Conservation (phyloP, 2,888 invertebrate species). For the Creontiades dilutus region DNA sequence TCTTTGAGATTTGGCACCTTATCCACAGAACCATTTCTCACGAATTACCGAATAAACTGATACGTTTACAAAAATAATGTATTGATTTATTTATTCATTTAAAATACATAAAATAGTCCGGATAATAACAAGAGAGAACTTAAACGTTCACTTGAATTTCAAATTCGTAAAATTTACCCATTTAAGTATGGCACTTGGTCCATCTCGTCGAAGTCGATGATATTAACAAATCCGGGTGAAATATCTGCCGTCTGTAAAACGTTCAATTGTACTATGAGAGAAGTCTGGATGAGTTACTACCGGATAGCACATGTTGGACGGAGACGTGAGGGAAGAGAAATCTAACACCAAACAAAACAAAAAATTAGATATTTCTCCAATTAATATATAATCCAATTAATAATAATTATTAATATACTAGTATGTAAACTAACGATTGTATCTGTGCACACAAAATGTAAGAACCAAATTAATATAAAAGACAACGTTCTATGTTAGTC, state of each 20-base stretch:
- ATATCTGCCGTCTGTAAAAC: not conserved
- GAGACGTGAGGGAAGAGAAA: not conserved
- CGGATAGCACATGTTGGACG: not conserved
- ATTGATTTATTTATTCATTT: not conserved
- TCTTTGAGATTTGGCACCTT: too few species aligned
- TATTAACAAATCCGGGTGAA: not conserved
- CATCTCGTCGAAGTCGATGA: not conserved
- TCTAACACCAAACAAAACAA: not conserved
- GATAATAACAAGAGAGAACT: not conserved
- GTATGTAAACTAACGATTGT: too few species aligned
- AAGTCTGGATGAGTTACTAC: not conserved
- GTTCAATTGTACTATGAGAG: not conserved
- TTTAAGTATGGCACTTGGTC: not conserved
- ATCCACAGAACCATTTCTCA: too few species aligned
- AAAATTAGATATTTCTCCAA: not conserved
- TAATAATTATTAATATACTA: too few species aligned
- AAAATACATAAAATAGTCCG: slow-evolving; percentile 17
- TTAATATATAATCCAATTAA: too few species aligned
- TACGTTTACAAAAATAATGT: not conserved
- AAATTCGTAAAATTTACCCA: not conserved
- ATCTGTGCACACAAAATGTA: too few species aligned
- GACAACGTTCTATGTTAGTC: too few species aligned
- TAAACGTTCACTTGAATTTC: not conserved
- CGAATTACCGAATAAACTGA: too few species aligned
- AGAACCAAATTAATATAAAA: too few species aligned